Conservation (phyloP, 2,888 invertebrate genomes). For the Acrobasis suavella region DNA sequence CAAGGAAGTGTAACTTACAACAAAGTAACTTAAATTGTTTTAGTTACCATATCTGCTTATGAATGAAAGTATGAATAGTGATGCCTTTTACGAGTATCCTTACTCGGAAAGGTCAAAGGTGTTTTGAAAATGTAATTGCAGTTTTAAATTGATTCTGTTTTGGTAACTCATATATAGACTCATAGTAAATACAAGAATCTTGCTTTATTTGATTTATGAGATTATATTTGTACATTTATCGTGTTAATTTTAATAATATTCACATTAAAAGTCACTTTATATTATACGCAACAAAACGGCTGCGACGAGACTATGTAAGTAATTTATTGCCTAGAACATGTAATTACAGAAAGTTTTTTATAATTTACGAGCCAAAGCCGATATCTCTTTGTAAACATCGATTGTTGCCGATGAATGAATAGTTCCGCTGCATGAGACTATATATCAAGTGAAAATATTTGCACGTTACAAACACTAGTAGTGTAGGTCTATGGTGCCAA, state of each 20-base stretch:
- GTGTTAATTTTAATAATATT: conserved; percentile 8
- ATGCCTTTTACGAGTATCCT: not conserved
- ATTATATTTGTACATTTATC: not conserved
- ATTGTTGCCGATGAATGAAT: conserved; percentile 65
- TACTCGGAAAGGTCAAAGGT: not conserved
- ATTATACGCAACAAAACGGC: conserved; percentile 66
- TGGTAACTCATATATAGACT: not conserved
- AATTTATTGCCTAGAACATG: conserved; percentile 67
- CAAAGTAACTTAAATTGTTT: not conserved
- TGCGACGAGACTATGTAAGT: conserved; percentile 80
- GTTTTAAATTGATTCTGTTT: not conserved
- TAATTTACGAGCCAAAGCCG: conserved; percentile 57
- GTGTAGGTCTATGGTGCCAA: conserved; percentile 36
- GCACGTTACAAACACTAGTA: conserved; percentile 67
- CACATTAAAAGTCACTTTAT: conserved; percentile 28
- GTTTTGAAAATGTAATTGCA: not conserved
- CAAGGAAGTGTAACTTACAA: not conserved
- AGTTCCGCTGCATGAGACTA: conserved; percentile 71
- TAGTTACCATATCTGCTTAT: not conserved
- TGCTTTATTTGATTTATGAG: not conserved
- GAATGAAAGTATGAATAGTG: too few relatives aligned
- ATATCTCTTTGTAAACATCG: conserved; percentile 58
- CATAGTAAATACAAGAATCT: not conserved
- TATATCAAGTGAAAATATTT: conserved; percentile 52
- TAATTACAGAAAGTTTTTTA: conserved; percentile 60